phyloP scores from a whole-genome alignment of 2,797 vertebrate species.

The Labeo calbasu region DNA sequence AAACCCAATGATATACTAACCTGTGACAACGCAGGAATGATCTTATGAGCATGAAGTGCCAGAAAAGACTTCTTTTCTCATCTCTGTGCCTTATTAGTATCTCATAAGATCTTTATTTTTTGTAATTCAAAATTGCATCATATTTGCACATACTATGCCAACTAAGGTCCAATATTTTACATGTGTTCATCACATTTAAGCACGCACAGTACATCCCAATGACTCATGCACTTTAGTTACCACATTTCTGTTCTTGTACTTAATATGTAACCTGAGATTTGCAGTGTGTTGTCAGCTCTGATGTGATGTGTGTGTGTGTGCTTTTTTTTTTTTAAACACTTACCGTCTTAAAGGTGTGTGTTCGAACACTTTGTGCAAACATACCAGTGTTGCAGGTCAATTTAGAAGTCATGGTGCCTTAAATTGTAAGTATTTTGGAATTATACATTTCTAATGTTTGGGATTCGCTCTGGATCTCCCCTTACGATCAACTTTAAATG shows the following conservation, averaged over 20 bases:
- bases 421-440: not conserved
- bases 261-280: not conserved
- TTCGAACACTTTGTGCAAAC: not conserved
- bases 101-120: constrained; percentile 19
- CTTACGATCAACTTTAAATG: not conserved
- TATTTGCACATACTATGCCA: constrained; percentile 49
- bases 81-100: constrained; percentile 50
- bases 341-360: not conserved
- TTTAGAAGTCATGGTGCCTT: not conserved
- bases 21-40: constrained; percentile 77
- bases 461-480: not conserved
- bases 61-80: constrained; percentile 10
- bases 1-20: constrained; percentile 82
- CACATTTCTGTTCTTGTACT: constrained; percentile 26
- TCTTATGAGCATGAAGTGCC: constrained; percentile 47
- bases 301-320: not conserved
- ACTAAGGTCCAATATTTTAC: constrained; percentile 30
- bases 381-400: not conserved
- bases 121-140: constrained; percentile 14
- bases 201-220: not conserved
- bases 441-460: not conserved
- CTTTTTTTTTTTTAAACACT: not conserved
- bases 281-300: not conserved
- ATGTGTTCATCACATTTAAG: constrained; percentile 32
- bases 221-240: constrained; percentile 56